Percentiles rank a stretch among this genome's conserved stretches.
These are phyloP conservation scores for Epistrophella euchroma DNA, from an alignment of 2,888 invertebrate genomes.

Conservation along the genomic window DNA sequence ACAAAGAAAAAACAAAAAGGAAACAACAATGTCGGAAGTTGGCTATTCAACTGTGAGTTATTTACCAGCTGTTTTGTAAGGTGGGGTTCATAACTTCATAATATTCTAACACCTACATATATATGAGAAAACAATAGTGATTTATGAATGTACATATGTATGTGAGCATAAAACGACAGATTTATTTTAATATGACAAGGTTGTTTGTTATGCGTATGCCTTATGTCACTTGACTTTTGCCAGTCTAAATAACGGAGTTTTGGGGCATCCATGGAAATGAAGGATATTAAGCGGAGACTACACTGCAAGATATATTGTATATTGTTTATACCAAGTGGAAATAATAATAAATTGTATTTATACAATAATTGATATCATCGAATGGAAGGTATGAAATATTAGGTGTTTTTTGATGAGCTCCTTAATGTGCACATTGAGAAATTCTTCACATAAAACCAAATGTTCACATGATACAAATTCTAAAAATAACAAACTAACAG, in stretches of 20 bases:
- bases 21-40: constrained; percentile 33
- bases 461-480: too few species aligned
- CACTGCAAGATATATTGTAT: too few species aligned
- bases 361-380: too few species aligned
- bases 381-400: too few species aligned
- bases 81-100: constrained; percentile 9
- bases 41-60: constrained; percentile 63
- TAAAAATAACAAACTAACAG: too few species aligned
- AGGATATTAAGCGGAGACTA: too few species aligned
- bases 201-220: constrained; percentile 30
- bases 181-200: constrained; percentile 62
- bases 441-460: too few species aligned
- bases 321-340: too few species aligned
- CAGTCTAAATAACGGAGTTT: constrained; percentile 32
- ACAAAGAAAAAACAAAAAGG: constrained; percentile 6
- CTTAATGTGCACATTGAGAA: too few species aligned
- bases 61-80: constrained; percentile 41
- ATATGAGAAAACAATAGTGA: neutral
- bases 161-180: constrained; percentile 38
- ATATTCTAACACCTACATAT: neutral
- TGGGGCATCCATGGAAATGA: too few species aligned
- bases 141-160: neutral
- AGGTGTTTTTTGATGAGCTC: too few species aligned
- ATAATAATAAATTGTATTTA: too few species aligned
- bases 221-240: constrained; percentile 54